Evolutionary conservation across 1,140 invertebrate genomes (phyloP).

Genomic region (Apolygus lucorum): DNA sequence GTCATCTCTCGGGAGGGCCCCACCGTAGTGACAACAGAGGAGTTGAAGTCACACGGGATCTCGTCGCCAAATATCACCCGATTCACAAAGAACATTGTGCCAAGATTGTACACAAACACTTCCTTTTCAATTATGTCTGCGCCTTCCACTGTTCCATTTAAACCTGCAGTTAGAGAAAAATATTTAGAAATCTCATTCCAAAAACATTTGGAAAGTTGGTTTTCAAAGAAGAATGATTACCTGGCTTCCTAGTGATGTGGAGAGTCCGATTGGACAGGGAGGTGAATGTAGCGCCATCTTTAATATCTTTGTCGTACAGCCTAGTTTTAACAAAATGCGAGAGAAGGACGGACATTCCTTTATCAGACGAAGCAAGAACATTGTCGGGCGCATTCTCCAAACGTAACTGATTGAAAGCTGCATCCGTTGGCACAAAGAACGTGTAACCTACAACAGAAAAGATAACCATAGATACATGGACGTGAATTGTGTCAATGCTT

Average conservation of each 20-base stretch:
- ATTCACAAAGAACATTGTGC: constrained; percentile 52
- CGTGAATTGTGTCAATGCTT: no score
- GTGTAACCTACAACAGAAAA: constrained; percentile 43
- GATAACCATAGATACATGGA: background rate
- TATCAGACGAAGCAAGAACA: constrained; percentile 44
- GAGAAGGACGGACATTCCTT: constrained; percentile 47
- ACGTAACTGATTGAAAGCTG: constrained; percentile 47
- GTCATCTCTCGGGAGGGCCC: background rate
- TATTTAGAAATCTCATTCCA: background rate
- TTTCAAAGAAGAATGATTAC: constrained; percentile 32
- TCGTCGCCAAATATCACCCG: constrained; percentile 43
- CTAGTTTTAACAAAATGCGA: constrained; percentile 52
- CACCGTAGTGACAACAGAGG: background rate
- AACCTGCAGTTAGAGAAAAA: constrained; percentile 9
- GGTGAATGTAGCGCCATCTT: constrained; percentile 43
- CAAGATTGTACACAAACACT: constrained; percentile 52
- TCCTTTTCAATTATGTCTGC: constrained; percentile 49
- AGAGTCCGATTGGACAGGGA: constrained; percentile 48
- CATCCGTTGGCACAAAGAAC: constrained; percentile 52
- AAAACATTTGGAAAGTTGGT: background rate
- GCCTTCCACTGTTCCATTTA: constrained; percentile 45
- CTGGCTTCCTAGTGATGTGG: constrained; percentile 42
- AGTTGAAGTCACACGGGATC: constrained; percentile 26
- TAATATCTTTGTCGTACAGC: constrained; percentile 49
- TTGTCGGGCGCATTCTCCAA: constrained; percentile 48